These are phyloP conservation scores for Xylota segnis DNA, from an alignment of 2,888 invertebrate species.

Conservation along the genomic window DNA sequence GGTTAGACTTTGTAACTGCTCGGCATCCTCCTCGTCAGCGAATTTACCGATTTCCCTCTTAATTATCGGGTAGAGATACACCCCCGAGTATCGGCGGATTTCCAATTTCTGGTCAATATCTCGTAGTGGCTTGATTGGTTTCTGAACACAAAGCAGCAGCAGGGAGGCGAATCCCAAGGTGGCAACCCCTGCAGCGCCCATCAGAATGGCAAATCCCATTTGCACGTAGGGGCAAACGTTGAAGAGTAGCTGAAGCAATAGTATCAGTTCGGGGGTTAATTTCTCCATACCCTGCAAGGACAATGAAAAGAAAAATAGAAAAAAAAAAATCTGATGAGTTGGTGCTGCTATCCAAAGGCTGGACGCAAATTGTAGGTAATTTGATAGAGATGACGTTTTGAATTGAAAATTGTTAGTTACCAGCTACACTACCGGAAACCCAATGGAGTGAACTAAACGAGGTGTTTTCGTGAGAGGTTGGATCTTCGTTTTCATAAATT, in stretches of 20 bases:
- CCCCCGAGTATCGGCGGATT: slow-evolving; percentile 78
- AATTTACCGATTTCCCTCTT: slow-evolving; percentile 74
- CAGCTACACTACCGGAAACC: not conserved
- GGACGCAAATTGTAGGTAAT: slow-evolving; percentile 49
- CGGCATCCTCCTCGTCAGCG: slow-evolving; percentile 72
- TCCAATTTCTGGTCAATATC: slow-evolving; percentile 76
- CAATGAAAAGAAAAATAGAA: slow-evolving; percentile 18
- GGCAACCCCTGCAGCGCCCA: slow-evolving; percentile 85
- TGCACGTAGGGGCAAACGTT: slow-evolving; percentile 86
- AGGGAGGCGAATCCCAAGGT: slow-evolving; percentile 83
- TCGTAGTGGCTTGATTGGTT: slow-evolving; percentile 71
- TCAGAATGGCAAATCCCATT: slow-evolving; percentile 84
- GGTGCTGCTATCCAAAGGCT: not conserved
- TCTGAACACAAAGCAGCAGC: slow-evolving; percentile 80
- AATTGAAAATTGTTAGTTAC: slow-evolving; percentile 39
- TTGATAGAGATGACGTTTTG: slow-evolving; percentile 46
- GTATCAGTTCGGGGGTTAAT: slow-evolving; percentile 84
- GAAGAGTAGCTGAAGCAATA: slow-evolving; percentile 85
- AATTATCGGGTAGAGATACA: slow-evolving; percentile 78
- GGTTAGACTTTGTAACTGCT: slow-evolving; percentile 70
- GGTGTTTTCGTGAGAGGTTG: slow-evolving; percentile 11
- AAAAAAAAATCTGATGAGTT: slow-evolving; percentile 10
- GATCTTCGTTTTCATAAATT: slow-evolving; percentile 49
- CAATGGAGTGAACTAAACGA: slow-evolving; percentile 18
- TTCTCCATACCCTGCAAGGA: slow-evolving; percentile 81